phyloP scores from a whole-genome alignment of 2,888 invertebrate species.

The Lycocerus yunnanus region DNA sequence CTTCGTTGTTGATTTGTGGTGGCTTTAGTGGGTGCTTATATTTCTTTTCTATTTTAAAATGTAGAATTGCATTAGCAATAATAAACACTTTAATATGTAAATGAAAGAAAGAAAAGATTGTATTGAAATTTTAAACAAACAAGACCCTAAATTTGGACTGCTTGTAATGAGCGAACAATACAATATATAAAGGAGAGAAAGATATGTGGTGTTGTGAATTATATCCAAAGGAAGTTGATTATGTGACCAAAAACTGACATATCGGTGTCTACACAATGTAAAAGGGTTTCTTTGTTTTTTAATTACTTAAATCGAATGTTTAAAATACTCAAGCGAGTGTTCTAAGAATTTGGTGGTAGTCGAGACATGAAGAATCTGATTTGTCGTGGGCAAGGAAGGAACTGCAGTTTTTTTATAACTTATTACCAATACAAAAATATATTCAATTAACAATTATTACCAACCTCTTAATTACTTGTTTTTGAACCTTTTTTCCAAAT shows the following conservation, averaged over 20 bases:
- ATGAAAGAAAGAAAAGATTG: background rate
- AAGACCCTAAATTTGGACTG: background rate
- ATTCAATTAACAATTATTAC: background rate
- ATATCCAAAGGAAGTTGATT: slow-evolving; percentile 16
- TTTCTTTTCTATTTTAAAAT: background rate
- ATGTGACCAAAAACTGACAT: slow-evolving; percentile 33
- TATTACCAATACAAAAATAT: background rate
- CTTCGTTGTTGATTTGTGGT: background rate
- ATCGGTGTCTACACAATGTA: slow-evolving; percentile 37
- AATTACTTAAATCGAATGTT: slow-evolving; percentile 35
- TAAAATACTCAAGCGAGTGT: slow-evolving; percentile 30
- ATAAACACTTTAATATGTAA: background rate
- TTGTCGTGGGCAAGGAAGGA: slow-evolving; percentile 19
- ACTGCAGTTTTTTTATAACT: background rate
- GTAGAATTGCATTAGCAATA: background rate
- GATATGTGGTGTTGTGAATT: slow-evolving; percentile 11
- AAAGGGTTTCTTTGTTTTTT: slow-evolving; percentile 36
- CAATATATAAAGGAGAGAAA: background rate
- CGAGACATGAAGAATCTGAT: slow-evolving; percentile 25
- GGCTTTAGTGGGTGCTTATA: background rate
- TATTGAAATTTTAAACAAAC: background rate
- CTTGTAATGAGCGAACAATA: background rate
- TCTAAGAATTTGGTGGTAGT: slow-evolving; percentile 30
- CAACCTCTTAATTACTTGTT: background rate
- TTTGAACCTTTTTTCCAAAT: background rate